A percentile compares a stretch with the other conserved stretches of the same genome.
These are phyloP conservation scores for Strix occidentalis DNA, from an alignment of 2,797 vertebrate species.

Conservation along the genomic window DNA sequence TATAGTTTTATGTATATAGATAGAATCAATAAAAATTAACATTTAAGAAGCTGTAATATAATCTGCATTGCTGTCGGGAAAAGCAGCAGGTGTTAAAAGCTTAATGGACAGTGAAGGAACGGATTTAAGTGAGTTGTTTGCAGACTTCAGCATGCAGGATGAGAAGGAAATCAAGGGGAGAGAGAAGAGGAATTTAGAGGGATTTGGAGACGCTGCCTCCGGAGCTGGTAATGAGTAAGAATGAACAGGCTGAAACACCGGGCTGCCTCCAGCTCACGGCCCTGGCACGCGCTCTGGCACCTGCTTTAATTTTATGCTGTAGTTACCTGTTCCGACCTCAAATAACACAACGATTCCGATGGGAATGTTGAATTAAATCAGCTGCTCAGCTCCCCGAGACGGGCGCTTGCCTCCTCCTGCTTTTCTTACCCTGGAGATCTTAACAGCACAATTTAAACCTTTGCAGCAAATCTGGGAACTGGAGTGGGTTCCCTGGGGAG, in stretches of 20 bases:
- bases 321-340: not conserved
- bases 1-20: not conserved
- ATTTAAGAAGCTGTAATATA: conserved; percentile 35
- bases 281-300: not conserved
- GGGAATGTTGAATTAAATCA: not conserved
- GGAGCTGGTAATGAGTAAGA: conserved; percentile 13
- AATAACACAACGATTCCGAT: not conserved
- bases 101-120: conserved; percentile 18
- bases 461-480: not conserved
- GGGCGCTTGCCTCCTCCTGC: not conserved
- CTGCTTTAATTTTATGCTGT: not conserved
- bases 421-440: not conserved
- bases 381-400: not conserved
- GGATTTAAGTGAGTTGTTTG: conserved; percentile 41
- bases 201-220: conserved; percentile 8
- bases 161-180: conserved; percentile 32
- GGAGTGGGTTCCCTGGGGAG: not conserved
- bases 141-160: conserved; percentile 37
- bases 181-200: conserved; percentile 9
- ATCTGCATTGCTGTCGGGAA: conserved; percentile 5
- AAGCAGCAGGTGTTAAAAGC: conserved; percentile 46
- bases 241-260: not conserved
- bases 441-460: not conserved
- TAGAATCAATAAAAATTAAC: conserved; percentile 47
- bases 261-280: not conserved